A percentile compares a stretch with the other conserved stretches of the same genome.
phyloP scores from a whole-genome alignment of 1,140 invertebrate species.

The Zaprionus capensis region DNA sequence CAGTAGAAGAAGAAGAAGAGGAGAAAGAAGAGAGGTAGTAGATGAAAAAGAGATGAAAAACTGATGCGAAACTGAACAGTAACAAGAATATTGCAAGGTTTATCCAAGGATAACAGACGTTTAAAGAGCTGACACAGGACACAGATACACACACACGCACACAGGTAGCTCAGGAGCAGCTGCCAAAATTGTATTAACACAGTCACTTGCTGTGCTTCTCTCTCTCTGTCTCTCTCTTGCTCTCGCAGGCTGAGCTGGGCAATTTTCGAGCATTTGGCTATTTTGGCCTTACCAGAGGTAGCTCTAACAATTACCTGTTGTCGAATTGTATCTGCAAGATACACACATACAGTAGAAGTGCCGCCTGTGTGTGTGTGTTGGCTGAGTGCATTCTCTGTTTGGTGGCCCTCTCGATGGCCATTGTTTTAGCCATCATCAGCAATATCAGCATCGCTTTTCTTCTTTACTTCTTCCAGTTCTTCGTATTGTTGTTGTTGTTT shows the following conservation, averaged over 20 bases:
- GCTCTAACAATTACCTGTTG: constrained; percentile 69
- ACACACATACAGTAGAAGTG: constrained; percentile 34
- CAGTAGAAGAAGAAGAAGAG: neutral
- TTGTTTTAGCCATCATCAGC: constrained; percentile 56
- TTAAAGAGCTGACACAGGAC: constrained; percentile 39
- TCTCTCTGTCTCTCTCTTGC: neutral
- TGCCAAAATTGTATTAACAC: constrained; percentile 57
- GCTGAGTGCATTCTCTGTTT: constrained; percentile 40
- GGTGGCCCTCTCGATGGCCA: constrained; percentile 42
- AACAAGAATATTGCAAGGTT: constrained; percentile 34
- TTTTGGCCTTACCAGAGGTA: constrained; percentile 34
- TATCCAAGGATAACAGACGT: constrained; percentile 49
- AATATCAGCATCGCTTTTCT: constrained; percentile 38
- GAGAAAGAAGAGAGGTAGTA: neutral
- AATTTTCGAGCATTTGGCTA: constrained; percentile 66
- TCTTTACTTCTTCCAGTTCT: constrained; percentile 37
- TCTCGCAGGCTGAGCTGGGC: constrained; percentile 33
- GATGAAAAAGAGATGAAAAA: neutral
- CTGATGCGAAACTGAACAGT: constrained; percentile 23
- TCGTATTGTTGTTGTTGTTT: constrained; percentile 24
- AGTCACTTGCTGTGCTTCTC: constrained; percentile 43
- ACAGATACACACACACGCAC: constrained; percentile 14
- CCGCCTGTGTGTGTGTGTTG: constrained; percentile 20
- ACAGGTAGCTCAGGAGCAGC: constrained; percentile 51
- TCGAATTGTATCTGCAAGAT: constrained; percentile 70